phyloP scores from a whole-genome alignment of 2,797 vertebrate species.

The Prionace glauca region DNA sequence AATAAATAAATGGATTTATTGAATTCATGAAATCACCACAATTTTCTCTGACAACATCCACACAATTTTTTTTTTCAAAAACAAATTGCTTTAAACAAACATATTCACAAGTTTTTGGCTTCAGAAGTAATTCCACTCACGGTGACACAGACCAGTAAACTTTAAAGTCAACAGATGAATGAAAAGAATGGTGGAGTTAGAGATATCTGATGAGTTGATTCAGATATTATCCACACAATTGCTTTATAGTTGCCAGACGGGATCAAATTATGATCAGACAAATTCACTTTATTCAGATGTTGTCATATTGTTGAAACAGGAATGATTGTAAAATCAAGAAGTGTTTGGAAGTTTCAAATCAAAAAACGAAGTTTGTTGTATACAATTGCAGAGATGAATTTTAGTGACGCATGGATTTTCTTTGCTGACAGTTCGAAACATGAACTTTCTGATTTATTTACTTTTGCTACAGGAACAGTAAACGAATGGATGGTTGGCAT shows the following conservation, averaged over 20 bases:
- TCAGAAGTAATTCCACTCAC: not conserved
- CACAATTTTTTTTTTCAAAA: not conserved
- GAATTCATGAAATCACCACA: not conserved
- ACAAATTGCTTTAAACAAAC: not conserved
- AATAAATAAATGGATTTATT: not conserved
- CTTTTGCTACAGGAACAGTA: not conserved
- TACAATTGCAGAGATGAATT: not conserved
- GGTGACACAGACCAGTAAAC: not conserved
- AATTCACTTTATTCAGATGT: not conserved
- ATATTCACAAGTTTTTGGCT: not conserved
- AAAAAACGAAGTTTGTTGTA: not conserved
- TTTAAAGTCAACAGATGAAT: not conserved
- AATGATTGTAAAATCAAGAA: not conserved
- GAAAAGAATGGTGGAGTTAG: not conserved
- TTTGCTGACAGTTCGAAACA: not conserved
- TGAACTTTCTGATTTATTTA: not conserved
- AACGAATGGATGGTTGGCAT: not conserved
- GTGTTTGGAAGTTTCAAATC: constrained; percentile 7
- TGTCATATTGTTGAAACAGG: not conserved
- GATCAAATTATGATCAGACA: not conserved
- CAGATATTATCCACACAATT: not conserved
- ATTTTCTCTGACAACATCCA: not conserved
- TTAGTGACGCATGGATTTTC: not conserved
- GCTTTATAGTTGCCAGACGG: not conserved
- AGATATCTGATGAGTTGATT: not conserved